Percentiles rank a stretch among this genome's conserved stretches.
These are phyloP conservation scores for Ptychobarbus kaznakovi DNA, from an alignment of 2,797 vertebrate genomes.

Conservation along the genomic window DNA sequence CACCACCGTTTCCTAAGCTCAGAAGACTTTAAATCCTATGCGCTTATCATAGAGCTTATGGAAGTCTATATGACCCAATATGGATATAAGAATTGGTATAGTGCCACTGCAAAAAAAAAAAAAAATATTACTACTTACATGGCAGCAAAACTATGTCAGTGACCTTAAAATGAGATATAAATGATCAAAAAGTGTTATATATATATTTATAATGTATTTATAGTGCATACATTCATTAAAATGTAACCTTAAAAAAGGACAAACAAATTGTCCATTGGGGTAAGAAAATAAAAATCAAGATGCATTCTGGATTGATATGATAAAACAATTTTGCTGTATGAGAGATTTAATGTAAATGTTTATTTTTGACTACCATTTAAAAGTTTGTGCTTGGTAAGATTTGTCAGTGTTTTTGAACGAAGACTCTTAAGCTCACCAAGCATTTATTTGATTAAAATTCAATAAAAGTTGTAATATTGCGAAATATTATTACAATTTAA, in stretches of 20 bases:
- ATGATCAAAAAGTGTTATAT: neutral
- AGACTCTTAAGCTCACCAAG: neutral
- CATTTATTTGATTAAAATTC: neutral
- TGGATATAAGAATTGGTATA: neutral
- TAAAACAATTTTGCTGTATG: neutral
- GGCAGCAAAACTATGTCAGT: neutral
- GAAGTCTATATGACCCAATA: constrained; percentile 3
- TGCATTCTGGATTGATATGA: neutral
- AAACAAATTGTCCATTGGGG: neutral
- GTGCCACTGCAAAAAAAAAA: neutral
- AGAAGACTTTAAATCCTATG: neutral
- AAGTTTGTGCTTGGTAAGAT: neutral
- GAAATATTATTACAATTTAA: neutral
- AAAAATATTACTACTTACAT: neutral
- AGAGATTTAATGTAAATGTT: neutral
- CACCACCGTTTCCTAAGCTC: neutral
- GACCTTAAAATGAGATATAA: neutral
- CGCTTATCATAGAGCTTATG: neutral
- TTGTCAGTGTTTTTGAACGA: neutral
- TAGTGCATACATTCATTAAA: neutral
- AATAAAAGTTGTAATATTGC: neutral
- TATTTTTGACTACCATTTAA: neutral
- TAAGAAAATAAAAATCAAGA: neutral
- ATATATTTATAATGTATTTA: neutral
- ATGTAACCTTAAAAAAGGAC: neutral